Evolutionary conservation across 2,113 vertebrate species (phyloP).

Genomic region (Excalfactoria chinensis): DNA sequence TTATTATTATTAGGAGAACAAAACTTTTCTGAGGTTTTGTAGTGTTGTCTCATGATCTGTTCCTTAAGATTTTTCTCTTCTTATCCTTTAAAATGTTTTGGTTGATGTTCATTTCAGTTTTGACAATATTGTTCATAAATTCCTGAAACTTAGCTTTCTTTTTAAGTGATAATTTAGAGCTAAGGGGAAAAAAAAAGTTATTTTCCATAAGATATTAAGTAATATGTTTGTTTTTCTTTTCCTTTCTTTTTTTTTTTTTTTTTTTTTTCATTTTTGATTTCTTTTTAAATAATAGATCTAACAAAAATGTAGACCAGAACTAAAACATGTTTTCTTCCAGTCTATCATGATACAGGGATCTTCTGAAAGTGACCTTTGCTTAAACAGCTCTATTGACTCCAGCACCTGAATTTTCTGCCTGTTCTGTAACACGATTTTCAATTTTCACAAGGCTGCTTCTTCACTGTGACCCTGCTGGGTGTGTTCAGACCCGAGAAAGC

Average conservation of each 20-base stretch:
- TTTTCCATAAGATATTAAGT: neutral
- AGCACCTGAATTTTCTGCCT: neutral
- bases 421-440: neutral
- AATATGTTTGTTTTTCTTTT: neutral
- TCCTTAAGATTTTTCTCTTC: neutral
- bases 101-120: neutral
- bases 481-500: neutral
- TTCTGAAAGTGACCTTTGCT: conserved; percentile 4
- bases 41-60: neutral
- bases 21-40: neutral
- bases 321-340: neutral
- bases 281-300: neutral
- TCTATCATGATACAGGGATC: neutral
- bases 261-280: neutral
- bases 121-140: neutral
- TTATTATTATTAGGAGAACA: no score
- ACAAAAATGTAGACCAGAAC: neutral
- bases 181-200: neutral
- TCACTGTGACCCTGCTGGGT: neutral
- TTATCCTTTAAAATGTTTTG: neutral
- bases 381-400: neutral
- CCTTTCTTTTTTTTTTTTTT: neutral
- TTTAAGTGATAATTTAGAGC: neutral
- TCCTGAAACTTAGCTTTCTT: neutral
- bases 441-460: neutral